Conservation (phyloP, 1,140 invertebrate genomes). For the Brachionus sp. region DNA sequence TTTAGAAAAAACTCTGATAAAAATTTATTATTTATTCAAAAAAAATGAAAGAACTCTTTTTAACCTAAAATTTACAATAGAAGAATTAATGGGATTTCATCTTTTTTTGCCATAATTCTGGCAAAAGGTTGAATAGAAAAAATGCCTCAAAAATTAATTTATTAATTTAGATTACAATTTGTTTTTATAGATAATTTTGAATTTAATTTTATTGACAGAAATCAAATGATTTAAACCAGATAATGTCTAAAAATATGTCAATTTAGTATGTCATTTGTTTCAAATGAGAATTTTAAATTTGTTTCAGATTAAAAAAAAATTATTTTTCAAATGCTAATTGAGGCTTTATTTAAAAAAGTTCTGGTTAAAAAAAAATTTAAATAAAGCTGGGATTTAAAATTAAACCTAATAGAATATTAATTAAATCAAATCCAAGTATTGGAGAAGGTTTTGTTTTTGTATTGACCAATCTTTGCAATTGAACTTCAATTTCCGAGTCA, state of each 20-base stretch:
- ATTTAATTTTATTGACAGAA: neutral
- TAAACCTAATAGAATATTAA: neutral
- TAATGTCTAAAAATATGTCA: neutral
- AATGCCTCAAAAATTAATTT: no score
- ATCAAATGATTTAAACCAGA: neutral
- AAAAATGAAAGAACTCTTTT: no score
- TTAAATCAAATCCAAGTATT: neutral
- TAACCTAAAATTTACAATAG: no score
- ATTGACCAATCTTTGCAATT: neutral
- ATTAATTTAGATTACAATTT: no score
- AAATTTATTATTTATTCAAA: no score
- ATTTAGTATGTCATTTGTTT: neutral
- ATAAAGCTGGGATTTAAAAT: neutral
- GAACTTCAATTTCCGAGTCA: neutral
- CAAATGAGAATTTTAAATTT: neutral
- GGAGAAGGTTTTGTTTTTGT: neutral
- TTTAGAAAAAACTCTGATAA: no score
- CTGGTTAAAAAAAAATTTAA: no score
- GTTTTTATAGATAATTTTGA: no score
- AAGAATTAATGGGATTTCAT: no score
- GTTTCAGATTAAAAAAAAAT: neutral
- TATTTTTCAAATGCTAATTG: neutral
- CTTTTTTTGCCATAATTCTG: no score
- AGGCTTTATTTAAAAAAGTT: neutral
- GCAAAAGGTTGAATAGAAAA: no score